Base-by-base conservation (phyloP, 2,888 invertebrate species). In the Eurytoma californica region DNA sequence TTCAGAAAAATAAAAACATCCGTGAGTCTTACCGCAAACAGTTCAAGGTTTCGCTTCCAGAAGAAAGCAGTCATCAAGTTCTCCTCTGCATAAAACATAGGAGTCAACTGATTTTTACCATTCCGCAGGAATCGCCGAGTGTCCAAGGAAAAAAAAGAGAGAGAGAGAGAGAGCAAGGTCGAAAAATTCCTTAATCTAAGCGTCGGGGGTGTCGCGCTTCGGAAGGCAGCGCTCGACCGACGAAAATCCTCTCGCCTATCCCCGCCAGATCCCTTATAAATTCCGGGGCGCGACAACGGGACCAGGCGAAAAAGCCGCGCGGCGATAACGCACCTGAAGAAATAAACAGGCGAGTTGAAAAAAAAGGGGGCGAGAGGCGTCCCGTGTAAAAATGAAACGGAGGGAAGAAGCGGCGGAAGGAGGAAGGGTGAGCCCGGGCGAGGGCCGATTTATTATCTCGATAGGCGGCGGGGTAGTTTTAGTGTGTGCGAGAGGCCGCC, bases 381-480 rank as follows among this genome's bases (percentile, higher is more conserved):
- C 14, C 69, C 30, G 47, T 58, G 74, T 67, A 66, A 74, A 74
- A 74, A 58, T 74, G 74, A 74, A 74, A 67, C 74, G 51, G 20
- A 20, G 14, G 61, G 16, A n/a, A 51, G 66, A 57, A 63, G 55
- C 12, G 72, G 58, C 24, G 58, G 57, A 39, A 66, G 66, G 28
- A 51, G 51, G 14, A 65, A 61, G 49, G 30, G 24, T 9, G 39
- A 24, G 53, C 14, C 39, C 24, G 47, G 63, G 53, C 20, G 65
- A 49, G 30, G 68, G 77, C 79, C 84, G 84, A 86, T 86, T 87
- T 86, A 84, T 86, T 85, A 84, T 80, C 81, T 79, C 83, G 85
- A 85, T 85, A 84, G 82, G 83, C 39, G 39, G 39, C 39, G 39
- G 9, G 39, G 39, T 39, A 72, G 80, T 76, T 74, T 80, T 81